Percentiles rank a stretch among this genome's conserved stretches.
Evolutionary conservation across 2,113 vertebrate genomes (phyloP).

Genomic region (Grantiella picta): DNA sequence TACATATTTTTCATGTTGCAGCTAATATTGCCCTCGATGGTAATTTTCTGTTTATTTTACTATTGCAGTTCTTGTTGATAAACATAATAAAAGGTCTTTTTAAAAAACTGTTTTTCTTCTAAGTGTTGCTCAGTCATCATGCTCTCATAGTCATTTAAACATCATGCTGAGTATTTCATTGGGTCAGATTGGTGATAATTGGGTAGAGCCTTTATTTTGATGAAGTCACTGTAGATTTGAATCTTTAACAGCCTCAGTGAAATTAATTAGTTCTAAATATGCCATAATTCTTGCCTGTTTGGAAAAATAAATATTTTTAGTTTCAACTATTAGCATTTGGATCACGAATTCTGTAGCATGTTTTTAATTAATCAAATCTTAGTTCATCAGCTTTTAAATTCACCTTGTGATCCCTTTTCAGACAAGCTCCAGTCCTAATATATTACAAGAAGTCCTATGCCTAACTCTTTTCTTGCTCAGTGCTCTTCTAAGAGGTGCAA

Average conservation of each 20-base stretch:
- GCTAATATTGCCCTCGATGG: not conserved
- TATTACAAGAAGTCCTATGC: not conserved
- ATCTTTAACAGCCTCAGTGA: not conserved
- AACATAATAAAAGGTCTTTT: not conserved
- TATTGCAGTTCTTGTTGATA: not conserved
- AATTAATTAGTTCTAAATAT: not conserved
- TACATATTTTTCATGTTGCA: not conserved
- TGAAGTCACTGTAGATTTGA: not conserved
- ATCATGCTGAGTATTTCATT: not conserved
- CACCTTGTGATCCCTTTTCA: not conserved
- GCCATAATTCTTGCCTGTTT: not conserved
- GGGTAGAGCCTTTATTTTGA: not conserved
- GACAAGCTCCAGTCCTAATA: not conserved
- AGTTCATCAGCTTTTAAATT: not conserved
- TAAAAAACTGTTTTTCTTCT: not conserved
- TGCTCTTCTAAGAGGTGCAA: not conserved
- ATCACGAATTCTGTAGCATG: not conserved
- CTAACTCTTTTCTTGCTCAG: not conserved
- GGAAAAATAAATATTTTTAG: not conserved
- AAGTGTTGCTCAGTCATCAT: not conserved
- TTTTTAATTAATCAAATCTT: not conserved
- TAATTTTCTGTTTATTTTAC: not conserved
- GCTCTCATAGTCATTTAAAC: not conserved
- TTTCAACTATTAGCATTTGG: not conserved
- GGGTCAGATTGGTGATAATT: not conserved